Evolutionary conservation across 2,113 vertebrate species (phyloP).

Genomic region (Chionomys nivalis): DNA sequence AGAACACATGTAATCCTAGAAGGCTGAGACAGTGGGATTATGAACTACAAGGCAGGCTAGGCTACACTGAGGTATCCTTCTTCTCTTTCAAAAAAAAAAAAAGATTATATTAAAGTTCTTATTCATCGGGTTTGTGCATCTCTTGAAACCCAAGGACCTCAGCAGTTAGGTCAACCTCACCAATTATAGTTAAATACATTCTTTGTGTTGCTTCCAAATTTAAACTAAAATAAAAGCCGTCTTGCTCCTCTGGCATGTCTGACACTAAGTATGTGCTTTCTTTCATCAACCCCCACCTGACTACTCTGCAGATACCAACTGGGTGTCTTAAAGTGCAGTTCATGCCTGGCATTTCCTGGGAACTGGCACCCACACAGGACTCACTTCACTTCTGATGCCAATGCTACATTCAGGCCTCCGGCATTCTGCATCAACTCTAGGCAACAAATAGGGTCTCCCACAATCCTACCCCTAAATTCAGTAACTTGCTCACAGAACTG

Average conservation of each 20-base stretch:
- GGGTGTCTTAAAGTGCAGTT: neutral
- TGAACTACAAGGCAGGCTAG: neutral
- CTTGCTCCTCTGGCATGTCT: neutral
- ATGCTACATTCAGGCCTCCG: neutral
- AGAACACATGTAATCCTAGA: neutral
- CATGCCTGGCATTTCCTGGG: neutral
- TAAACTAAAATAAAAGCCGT: neutral
- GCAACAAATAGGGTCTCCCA: neutral
- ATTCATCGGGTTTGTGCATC: neutral
- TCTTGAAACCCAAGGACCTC: neutral
- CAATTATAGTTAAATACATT: neutral
- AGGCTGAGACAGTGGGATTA: neutral
- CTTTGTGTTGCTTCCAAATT: conserved; percentile 25
- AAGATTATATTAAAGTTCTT: neutral
- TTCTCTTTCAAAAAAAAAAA: neutral
- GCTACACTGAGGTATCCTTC: neutral
- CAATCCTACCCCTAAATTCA: neutral
- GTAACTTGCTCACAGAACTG: neutral
- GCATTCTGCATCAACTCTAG: neutral
- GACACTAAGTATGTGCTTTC: neutral
- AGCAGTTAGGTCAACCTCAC: neutral
- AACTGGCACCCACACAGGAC: neutral
- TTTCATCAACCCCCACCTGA: neutral
- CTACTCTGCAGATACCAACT: neutral
- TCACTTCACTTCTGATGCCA: neutral